phyloP scores from a whole-genome alignment of 2,113 vertebrate species.

The Entomyzon cyanotis region DNA sequence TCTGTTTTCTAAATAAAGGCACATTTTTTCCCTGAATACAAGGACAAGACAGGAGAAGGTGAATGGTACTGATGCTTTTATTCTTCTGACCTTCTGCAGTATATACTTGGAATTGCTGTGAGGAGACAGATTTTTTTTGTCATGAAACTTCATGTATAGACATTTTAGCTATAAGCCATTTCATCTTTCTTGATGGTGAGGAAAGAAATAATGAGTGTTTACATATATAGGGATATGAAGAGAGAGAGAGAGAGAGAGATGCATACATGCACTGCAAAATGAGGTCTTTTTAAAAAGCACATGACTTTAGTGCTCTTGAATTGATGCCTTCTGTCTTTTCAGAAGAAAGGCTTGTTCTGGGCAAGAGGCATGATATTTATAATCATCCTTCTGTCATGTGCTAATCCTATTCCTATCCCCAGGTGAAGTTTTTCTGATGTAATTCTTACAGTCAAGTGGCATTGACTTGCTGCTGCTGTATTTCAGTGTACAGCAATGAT shows the following conservation, averaged over 20 bases:
- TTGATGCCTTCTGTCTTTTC: not conserved
- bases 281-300: not conserved
- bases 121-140: not conserved
- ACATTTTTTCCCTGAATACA: not conserved
- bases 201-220: not conserved
- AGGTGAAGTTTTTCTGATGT: not conserved
- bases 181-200: not conserved
- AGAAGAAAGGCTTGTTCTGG: not conserved
- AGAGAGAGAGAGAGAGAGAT: not conserved
- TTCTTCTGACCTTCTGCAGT: not conserved
- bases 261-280: not conserved
- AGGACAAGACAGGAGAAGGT: not conserved
- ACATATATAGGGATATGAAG: not conserved
- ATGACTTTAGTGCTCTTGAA: not conserved
- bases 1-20: conserved; percentile 31
- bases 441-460: not conserved
- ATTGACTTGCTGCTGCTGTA: not conserved
- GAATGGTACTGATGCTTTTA: not conserved
- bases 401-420: not conserved
- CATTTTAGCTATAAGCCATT: not conserved
- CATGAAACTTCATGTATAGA: not conserved
- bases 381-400: not conserved
- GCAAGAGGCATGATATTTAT: not conserved
- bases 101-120: not conserved
- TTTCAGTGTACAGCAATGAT: not conserved